These are phyloP conservation scores for Lonchura striata DNA, from an alignment of 2,113 vertebrate species.

Conservation along the genomic window DNA sequence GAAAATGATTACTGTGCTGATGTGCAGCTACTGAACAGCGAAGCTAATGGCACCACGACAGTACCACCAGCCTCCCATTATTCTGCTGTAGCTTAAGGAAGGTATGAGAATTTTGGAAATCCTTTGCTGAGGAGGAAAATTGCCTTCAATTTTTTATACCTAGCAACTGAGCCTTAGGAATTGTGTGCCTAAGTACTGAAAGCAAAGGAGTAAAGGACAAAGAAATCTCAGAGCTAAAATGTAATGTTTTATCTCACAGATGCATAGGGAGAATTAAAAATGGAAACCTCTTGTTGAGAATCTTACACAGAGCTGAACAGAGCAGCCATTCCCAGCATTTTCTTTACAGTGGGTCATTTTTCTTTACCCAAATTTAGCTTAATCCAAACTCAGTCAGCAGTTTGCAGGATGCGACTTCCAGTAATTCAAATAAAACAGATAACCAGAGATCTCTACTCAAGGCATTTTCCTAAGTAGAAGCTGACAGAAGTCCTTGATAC, in stretches of 20 bases:
- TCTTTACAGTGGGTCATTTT: not conserved
- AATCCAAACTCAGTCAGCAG: conserved; percentile 1
- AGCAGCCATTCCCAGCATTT: not conserved
- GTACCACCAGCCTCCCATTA: conserved; percentile 33
- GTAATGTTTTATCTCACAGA: not conserved
- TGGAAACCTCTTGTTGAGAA: not conserved
- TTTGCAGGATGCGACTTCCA: not conserved
- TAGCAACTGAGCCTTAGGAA: not conserved
- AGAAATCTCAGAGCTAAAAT: not conserved
- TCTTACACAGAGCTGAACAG: not conserved
- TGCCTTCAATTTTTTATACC: not conserved
- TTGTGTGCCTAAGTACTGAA: not conserved
- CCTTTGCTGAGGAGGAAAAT: not conserved
- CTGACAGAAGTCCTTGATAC: not conserved
- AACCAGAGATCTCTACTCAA: not conserved
- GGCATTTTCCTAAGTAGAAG: not conserved
- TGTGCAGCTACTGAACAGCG: conserved; percentile 74
- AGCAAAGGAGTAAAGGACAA: not conserved
- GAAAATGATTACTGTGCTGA: conserved; percentile 87
- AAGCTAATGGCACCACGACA: conserved; percentile 68
- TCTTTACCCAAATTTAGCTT: not conserved
- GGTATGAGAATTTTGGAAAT: not conserved
- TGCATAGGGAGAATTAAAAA: not conserved
- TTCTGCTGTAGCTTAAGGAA: not conserved
- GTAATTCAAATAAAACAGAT: not conserved